Evolutionary conservation across 2,113 vertebrate genomes (phyloP).

Genomic region (Climacteris rufus): DNA sequence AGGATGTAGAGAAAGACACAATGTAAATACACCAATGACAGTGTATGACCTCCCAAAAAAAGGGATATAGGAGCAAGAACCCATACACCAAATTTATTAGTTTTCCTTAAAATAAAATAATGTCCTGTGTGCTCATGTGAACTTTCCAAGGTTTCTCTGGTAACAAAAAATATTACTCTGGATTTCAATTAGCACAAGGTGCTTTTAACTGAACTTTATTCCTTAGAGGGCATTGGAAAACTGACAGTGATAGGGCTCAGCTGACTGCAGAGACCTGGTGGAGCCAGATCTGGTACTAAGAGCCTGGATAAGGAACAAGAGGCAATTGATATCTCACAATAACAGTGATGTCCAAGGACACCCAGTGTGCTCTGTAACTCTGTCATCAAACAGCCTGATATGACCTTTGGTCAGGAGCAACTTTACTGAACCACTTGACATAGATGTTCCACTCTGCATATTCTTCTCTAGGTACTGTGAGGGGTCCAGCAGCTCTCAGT

Average conservation of each 20-base stretch:
- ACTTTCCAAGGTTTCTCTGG: neutral
- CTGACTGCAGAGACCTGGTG: neutral
- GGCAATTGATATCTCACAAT: neutral
- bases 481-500: neutral
- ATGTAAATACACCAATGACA: neutral
- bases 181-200: neutral
- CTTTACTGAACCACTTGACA: neutral
- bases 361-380: rapidly evolving
- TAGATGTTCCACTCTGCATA: neutral
- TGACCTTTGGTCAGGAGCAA: neutral
- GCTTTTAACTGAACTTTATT: neutral
- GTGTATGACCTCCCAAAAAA: neutral
- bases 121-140: neutral
- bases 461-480: neutral
- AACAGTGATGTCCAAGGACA: neutral
- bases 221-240: neutral
- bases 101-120: neutral
- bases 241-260: neutral
- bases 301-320: neutral
- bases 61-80: neutral
- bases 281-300: neutral
- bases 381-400: neutral
- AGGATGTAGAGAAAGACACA: neutral
- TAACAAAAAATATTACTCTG: neutral
- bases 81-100: neutral